phyloP scores from a whole-genome alignment of 2,113 vertebrate genomes.

The Gyps fulvus region DNA sequence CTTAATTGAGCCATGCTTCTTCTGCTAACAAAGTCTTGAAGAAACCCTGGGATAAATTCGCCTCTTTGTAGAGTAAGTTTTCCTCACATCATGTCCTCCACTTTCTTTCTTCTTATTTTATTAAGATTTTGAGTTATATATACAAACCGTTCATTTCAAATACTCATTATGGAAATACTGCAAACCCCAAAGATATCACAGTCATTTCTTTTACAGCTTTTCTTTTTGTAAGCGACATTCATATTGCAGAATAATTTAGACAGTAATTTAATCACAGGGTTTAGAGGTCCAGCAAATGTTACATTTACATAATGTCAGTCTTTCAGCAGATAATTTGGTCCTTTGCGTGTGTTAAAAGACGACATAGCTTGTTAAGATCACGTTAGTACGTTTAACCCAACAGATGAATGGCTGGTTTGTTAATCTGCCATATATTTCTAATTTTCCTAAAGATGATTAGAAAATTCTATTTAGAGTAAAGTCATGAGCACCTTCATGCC shows the following conservation, averaged over 20 bases:
- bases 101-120: background rate
- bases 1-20: background rate
- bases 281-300: constrained; percentile 71
- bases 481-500: background rate
- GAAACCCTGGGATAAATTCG: background rate
- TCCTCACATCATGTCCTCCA: background rate
- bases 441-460: constrained; percentile 45
- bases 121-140: background rate
- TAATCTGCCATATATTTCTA: constrained; percentile 47
- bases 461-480: constrained; percentile 43
- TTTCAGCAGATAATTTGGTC: constrained; percentile 66
- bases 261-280: constrained; percentile 69
- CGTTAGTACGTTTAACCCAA: constrained; percentile 36
- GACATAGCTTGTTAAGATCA: constrained; percentile 55
- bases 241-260: constrained; percentile 62
- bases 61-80: background rate
- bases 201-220: constrained; percentile 34
- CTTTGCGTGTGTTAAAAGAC: constrained; percentile 62
- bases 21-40: background rate
- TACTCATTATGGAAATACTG: constrained; percentile 27
- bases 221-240: constrained; percentile 35
- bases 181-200: constrained; percentile 40
- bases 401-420: constrained; percentile 39
- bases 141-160: background rate
- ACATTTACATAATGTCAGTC: constrained; percentile 70